These are phyloP conservation scores for Hippocampus abdominalis DNA, from an alignment of 2,113 vertebrate genomes.

Conservation along the genomic window DNA sequence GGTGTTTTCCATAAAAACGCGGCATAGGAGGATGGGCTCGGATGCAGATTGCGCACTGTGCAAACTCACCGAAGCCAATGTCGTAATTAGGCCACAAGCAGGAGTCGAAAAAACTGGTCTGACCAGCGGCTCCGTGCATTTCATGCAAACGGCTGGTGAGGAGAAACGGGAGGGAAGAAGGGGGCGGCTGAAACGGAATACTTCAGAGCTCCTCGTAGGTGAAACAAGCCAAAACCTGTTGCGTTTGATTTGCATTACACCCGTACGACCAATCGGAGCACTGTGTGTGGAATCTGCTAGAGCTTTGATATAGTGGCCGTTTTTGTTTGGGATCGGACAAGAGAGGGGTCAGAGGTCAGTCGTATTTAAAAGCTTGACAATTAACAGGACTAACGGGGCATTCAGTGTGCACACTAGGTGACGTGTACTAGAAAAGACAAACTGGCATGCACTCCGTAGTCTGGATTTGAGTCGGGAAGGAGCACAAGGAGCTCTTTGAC, in stretches of 20 bases:
- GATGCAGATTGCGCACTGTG: conserved; percentile 1
- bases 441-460: conserved; percentile 9
- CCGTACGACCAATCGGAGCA: neutral
- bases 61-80: neutral
- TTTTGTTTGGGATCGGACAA: neutral
- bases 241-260: neutral
- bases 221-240: conserved; percentile 39
- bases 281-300: neutral
- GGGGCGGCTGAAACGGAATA: conserved; percentile 50
- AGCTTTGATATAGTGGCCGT: conserved; percentile 1
- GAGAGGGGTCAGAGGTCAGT: neutral
- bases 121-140: conserved; percentile 33
- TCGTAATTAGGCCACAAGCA: neutral
- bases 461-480: conserved; percentile 2
- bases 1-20: neutral
- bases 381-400: conserved; percentile 7
- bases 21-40: neutral
- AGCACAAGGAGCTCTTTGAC: conserved; percentile 24
- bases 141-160: conserved; percentile 23
- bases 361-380: neutral
- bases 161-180: conserved; percentile 24
- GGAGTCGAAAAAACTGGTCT: conserved; percentile 51
- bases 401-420: conserved; percentile 10
- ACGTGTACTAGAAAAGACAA: conserved; percentile 14
- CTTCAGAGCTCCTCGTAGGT: conserved; percentile 3